Base-by-base conservation (phyloP, 2,797 vertebrate genomes). In the Adelosebastes latens region DNA sequence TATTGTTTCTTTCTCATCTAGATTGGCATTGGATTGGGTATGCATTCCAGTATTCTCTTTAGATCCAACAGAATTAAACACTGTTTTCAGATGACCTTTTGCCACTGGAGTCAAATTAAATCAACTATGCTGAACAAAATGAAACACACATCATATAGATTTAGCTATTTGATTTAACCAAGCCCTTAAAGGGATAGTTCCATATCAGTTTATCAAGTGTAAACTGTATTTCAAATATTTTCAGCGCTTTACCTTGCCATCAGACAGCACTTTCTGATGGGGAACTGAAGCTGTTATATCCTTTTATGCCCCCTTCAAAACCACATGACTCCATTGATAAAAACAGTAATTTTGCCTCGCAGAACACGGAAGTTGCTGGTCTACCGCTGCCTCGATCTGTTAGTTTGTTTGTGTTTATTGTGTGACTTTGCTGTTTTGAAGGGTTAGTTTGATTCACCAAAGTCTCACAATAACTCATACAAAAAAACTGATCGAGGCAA, bases 81-180 rank as follows among this genome's bases (percentile, higher is more conserved):
- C 2, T 11, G 8, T 58, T 71, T 62, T 56, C 18, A 64, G 36
- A 31, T 63, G 11, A 58, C 4, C 20, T 25, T 77, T 59, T 55
- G 4, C 8, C 34, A 73, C 5, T 56, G 12, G 8, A 34, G 22
- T 58, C 49, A 8, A 53, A 66, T 39, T 16, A 14, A 65, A 22
- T 25, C 27, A 60, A 11, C 22, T 32, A 14, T 77, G 72, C 59
- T 49, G 14, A 72, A 76, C 25, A 60, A 73, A 77, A 77, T 53
- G 20, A 58, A 68, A 60, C 25, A 59, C 8, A 66, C 14, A 64
- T 49, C 8, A 6, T 39, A 25, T 20, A 52, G 1, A 79, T 4
- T 39, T 29, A 78, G 8, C 12, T 42, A 31, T 18, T 22, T n/a
- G 8, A 60, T 27, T 63, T 73, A 4, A 29, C 31, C 5, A 34